These are phyloP conservation scores for Neotoxoptera formosana DNA, from an alignment of 1,140 invertebrate species.

Conservation along the genomic window DNA sequence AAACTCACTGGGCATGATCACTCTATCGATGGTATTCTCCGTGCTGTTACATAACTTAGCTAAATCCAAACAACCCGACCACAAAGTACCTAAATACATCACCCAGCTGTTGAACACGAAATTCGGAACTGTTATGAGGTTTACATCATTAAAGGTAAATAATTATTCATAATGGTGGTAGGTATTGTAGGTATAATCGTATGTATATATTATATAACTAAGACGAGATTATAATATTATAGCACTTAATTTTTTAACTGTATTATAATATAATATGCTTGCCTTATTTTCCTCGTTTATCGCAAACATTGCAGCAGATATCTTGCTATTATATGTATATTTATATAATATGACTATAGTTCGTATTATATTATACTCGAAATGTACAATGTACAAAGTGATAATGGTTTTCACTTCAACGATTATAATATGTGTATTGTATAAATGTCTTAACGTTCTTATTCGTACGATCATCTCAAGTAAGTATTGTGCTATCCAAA, in stretches of 20 bases:
- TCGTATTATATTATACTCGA: background rate
- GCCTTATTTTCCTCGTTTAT: background rate
- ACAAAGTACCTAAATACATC: constrained; percentile 67
- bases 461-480: background rate
- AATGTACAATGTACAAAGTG: background rate
- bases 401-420: background rate
- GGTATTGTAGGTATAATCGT: background rate
- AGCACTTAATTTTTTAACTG: no score
- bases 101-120: constrained; percentile 67
- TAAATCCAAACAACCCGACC: constrained; percentile 61
- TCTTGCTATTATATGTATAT: background rate
- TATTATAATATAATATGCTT: background rate
- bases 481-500: background rate
- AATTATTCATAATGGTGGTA: background rate
- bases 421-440: background rate
- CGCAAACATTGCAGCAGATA: background rate
- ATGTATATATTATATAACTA: no score
- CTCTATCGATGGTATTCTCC: constrained; percentile 71
- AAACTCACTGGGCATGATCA: constrained; percentile 69
- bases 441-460: background rate
- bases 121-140: constrained; percentile 67
- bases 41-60: constrained; percentile 70
- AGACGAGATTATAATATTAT: background rate
- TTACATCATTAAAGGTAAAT: constrained; percentile 61
- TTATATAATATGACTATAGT: background rate